These are phyloP conservation scores for Ficedula albicollis DNA, from an alignment of 2,797 vertebrate species.

Conservation along the genomic window DNA sequence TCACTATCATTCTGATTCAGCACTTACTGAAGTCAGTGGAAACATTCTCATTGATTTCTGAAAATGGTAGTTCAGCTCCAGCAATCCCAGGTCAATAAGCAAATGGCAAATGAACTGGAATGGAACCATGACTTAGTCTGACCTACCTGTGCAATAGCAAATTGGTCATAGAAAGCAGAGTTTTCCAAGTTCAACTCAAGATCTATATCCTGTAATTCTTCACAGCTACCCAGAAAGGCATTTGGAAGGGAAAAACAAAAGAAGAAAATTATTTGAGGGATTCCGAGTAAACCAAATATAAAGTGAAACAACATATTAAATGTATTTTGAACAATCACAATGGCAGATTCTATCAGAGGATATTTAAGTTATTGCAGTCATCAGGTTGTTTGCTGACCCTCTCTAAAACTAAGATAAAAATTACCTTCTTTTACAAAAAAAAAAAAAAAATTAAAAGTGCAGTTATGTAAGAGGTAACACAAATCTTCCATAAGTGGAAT, in stretches of 20 bases:
- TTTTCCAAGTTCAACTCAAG: constrained; percentile 91
- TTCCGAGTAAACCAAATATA: neutral
- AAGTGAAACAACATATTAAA: neutral
- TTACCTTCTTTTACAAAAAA: neutral
- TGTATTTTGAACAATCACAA: neutral
- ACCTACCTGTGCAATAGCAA: constrained; percentile 92
- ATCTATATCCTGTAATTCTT: constrained; percentile 90
- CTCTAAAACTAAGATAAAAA: neutral
- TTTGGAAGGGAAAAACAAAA: neutral
- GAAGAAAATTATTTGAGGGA: neutral
- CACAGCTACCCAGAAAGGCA: constrained; percentile 80
- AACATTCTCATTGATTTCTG: constrained; percentile 12
- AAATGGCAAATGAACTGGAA: neutral
- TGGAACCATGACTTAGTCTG: neutral
- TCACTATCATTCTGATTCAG: neutral
- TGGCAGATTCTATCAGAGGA: neutral
- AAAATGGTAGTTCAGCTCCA: neutral
- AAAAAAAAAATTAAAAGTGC: too few species aligned
- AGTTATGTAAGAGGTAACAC: neutral
- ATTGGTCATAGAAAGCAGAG: constrained; percentile 95
- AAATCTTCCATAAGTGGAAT: neutral
- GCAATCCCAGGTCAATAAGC: neutral
- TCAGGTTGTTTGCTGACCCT: neutral
- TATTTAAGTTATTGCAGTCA: neutral
- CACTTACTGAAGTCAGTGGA: neutral